phyloP scores from a whole-genome alignment of 2,113 vertebrate species.

The Leucosticte australis region DNA sequence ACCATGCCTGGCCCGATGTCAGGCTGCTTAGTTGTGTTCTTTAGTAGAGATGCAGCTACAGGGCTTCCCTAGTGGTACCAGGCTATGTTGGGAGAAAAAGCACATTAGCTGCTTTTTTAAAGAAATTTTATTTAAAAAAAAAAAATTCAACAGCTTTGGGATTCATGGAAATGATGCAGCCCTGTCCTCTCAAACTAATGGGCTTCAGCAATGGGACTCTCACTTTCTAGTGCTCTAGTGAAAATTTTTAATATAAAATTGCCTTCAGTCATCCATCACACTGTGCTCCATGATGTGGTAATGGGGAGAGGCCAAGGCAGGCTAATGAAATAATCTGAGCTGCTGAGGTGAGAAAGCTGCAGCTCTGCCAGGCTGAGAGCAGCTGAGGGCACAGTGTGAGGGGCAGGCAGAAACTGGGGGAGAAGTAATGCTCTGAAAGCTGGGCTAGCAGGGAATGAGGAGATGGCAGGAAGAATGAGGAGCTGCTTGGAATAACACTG shows the following conservation, averaged over 20 bases:
- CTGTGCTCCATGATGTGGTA: background rate
- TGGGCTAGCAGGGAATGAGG: background rate
- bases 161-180: background rate
- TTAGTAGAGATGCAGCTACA: background rate
- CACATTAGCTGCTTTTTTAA: background rate
- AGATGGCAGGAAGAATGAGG: background rate
- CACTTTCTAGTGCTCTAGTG: background rate
- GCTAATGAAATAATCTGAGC: background rate
- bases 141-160: background rate
- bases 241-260: background rate
- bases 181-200: background rate
- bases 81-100: background rate
- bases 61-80: background rate
- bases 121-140: too few species aligned
- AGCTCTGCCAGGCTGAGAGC: background rate
- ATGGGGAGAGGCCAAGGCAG: background rate
- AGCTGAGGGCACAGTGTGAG: background rate
- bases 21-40: background rate
- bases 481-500: background rate
- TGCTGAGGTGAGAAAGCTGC: background rate
- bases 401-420: fast-evolving
- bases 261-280: background rate
- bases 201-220: background rate
- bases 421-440: background rate
- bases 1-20: background rate